Percentiles rank a stretch among this genome's conserved stretches.
These are phyloP conservation scores for Falco peregrinus DNA, from an alignment of 2,797 vertebrate species.

Conservation along the genomic window DNA sequence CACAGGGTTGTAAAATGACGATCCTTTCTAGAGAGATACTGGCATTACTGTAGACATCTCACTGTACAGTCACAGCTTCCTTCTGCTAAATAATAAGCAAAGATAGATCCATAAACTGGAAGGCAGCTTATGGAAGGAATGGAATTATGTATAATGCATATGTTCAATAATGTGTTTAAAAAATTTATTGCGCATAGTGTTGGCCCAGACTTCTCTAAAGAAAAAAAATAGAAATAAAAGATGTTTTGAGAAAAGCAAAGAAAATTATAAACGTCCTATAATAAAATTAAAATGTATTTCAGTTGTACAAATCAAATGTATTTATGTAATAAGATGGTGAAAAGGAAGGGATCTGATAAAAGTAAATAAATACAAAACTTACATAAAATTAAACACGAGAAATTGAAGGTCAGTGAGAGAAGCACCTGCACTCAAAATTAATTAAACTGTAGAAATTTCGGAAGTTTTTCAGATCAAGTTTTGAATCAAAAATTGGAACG, in stretches of 20 bases:
- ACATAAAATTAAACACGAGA: background rate
- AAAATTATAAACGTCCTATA: background rate
- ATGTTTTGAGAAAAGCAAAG: background rate
- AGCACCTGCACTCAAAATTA: background rate
- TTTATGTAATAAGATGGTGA: background rate
- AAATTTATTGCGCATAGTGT: background rate
- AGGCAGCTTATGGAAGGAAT: background rate
- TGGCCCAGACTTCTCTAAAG: background rate
- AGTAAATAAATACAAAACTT: background rate
- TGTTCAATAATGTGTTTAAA: background rate
- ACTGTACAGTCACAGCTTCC: background rate
- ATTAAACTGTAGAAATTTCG: background rate
- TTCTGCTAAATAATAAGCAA: background rate
- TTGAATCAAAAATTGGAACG: background rate
- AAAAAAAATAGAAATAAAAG: background rate
- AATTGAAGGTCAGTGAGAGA: background rate
- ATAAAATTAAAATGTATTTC: background rate
- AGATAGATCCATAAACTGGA: background rate
- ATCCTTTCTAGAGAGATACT: background rate
- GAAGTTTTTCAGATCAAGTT: background rate
- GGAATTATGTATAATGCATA: background rate
- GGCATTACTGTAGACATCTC: background rate
- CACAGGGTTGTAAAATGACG: background rate
- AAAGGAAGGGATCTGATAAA: background rate
- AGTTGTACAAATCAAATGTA: background rate